Evolutionary conservation across 2,113 vertebrate species (phyloP).

Genomic region (Myocastor coypus): DNA sequence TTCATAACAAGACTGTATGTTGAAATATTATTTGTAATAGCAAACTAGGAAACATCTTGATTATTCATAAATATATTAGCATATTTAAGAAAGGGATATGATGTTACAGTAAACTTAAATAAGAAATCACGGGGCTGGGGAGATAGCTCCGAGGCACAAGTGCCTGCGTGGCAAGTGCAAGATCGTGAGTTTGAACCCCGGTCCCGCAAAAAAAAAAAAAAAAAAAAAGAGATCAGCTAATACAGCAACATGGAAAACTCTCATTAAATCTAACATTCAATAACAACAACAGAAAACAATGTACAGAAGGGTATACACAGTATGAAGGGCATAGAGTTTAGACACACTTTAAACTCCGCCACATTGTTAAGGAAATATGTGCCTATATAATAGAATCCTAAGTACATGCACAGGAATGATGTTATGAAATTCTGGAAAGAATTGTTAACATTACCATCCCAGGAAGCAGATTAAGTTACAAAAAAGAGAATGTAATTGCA

Average conservation of each 20-base stretch:
- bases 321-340: no score
- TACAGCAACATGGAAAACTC: background rate
- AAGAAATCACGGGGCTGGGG: no score
- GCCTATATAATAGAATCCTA: background rate
- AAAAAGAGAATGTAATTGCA: background rate
- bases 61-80: background rate
- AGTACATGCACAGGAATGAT: background rate
- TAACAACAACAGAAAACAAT: background rate
- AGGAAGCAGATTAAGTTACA: background rate
- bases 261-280: background rate
- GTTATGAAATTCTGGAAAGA: background rate
- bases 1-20: background rate
- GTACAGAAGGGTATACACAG: background rate
- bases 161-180: no score
- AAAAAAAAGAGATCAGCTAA: no score
- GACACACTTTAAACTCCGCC: background rate
- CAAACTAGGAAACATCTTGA: conserved; percentile 13
- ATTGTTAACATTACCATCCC: background rate
- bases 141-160: no score
- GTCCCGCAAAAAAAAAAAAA: no score
- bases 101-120: background rate
- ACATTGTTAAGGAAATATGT: background rate
- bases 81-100: background rate
- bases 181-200: no score
- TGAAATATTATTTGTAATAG: background rate